These are phyloP conservation scores for Brachyrhaphis roseni DNA, from an alignment of 2,797 vertebrate species.

Conservation along the genomic window DNA sequence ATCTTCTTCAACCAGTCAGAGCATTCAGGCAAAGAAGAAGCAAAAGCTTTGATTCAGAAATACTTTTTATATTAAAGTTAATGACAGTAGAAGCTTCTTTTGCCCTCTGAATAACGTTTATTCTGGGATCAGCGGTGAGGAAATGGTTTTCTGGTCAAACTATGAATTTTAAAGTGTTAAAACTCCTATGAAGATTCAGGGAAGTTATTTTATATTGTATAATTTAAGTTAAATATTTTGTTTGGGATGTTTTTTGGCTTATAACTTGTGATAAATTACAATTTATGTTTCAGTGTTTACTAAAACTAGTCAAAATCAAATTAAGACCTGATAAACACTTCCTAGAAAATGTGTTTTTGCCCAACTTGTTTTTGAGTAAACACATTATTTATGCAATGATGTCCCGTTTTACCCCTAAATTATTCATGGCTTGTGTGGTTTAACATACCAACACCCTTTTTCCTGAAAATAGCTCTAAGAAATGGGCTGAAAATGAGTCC, in stretches of 20 bases:
- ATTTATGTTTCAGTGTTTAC: not conserved
- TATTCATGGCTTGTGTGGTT: not conserved
- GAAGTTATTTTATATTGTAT: not conserved
- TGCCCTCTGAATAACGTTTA: not conserved
- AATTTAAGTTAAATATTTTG: not conserved
- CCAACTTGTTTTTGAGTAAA: not conserved
- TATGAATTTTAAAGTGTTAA: not conserved
- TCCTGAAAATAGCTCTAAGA: not conserved
- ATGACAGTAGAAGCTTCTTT: not conserved
- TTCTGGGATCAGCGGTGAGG: not conserved
- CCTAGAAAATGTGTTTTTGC: not conserved
- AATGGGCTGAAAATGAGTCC: not conserved
- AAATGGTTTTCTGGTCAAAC: too few relatives aligned
- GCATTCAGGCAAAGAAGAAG: too few relatives aligned
- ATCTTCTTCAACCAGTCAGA: too few relatives aligned
- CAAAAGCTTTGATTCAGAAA: too few relatives aligned
- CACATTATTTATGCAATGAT: not conserved
- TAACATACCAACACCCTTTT: not conserved
- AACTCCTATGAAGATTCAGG: not conserved
- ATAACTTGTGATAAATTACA: not conserved
- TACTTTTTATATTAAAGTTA: too few relatives aligned
- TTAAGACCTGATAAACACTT: not conserved
- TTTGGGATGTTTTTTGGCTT: not conserved
- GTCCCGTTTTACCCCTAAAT: not conserved
- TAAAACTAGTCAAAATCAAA: not conserved